These are phyloP conservation scores for Drosophila kambysellisi DNA, from an alignment of 2,888 invertebrate genomes.

Conservation along the genomic window DNA sequence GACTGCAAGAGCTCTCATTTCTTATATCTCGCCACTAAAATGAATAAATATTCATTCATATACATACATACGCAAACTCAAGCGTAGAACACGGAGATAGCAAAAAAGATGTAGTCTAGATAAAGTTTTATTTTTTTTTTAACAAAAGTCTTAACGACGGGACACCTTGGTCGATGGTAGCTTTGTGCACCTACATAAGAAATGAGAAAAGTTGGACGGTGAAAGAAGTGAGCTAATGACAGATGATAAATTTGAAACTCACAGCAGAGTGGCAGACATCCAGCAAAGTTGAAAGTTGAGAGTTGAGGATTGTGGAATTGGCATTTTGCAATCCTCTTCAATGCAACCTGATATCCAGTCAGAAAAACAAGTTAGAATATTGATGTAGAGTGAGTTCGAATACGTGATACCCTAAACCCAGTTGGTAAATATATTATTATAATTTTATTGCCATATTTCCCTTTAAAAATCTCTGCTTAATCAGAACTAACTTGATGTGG, in stretches of 20 bases:
- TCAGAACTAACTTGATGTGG: neutral
- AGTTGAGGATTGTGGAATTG: neutral
- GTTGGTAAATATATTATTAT: neutral
- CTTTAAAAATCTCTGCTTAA: neutral
- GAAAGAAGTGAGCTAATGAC: constrained; percentile 23
- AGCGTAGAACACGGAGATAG: neutral
- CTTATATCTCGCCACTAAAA: too few relatives aligned
- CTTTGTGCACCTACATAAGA: constrained; percentile 13
- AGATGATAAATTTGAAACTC: constrained; percentile 11
- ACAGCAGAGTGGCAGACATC: neutral
- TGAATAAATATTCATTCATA: neutral
- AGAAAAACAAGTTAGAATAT: neutral
- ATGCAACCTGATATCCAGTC: neutral
- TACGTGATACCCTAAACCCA: neutral
- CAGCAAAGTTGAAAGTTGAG: neutral
- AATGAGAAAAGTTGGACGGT: constrained; percentile 46
- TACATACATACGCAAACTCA: neutral
- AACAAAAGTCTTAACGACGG: neutral
- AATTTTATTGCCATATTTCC: neutral
- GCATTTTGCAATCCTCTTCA: neutral
- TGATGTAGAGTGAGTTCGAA: neutral
- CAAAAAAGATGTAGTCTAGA: neutral
- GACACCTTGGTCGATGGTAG: constrained; percentile 14
- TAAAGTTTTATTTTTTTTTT: constrained; percentile 12
- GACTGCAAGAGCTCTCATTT: too few relatives aligned